phyloP scores from a whole-genome alignment of 2,797 vertebrate genomes.

The Coregonus ussuriensis region DNA sequence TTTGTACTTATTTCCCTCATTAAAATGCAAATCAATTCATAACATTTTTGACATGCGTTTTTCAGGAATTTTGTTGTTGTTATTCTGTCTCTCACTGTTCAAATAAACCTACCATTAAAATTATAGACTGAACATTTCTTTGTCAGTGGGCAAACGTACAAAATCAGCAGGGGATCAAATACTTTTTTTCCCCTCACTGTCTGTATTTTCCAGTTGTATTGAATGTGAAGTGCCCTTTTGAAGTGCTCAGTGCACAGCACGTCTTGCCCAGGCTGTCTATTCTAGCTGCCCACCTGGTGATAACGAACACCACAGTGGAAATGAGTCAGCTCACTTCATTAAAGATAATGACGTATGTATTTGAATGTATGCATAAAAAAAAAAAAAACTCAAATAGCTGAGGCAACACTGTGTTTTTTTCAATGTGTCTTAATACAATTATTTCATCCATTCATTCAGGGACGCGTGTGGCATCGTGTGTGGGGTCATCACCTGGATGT shows the following conservation, averaged over 20 bases:
- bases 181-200: too few relatives aligned
- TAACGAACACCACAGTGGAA: background rate
- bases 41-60: too few relatives aligned
- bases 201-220: background rate
- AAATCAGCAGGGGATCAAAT: too few relatives aligned
- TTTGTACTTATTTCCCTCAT: too few relatives aligned
- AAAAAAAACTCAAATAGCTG: background rate
- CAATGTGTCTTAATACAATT: background rate
- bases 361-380: too few relatives aligned
- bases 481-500: conserved; percentile 91
- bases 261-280: background rate
- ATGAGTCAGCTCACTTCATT: background rate
- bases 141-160: too few relatives aligned
- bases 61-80: too few relatives aligned
- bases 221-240: background rate
- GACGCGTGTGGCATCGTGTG: conserved; percentile 94
- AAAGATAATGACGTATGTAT: too few relatives aligned
- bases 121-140: too few relatives aligned
- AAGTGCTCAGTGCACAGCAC: background rate
- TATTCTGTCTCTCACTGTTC: too few relatives aligned
- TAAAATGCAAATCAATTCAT: too few relatives aligned
- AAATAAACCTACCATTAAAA: too few relatives aligned
- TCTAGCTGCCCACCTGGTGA: background rate
- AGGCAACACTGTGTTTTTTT: background rate
- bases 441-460: background rate